Evolutionary conservation across 2,888 invertebrate genomes (phyloP), one percentile per base, ranked within the genome.

Genomic region (Parascotia fuliginaria): DNA sequence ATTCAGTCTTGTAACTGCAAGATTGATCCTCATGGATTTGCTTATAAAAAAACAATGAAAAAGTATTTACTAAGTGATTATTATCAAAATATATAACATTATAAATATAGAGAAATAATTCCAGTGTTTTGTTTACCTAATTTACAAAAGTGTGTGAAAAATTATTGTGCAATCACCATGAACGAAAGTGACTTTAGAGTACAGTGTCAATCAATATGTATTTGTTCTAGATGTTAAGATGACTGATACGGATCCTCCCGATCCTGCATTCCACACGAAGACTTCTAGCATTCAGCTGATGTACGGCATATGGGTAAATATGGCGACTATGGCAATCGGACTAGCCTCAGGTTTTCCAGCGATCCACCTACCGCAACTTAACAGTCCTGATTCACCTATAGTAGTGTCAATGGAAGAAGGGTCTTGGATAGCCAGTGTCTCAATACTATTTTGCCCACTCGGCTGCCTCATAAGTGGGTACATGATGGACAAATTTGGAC

Each of bases 391-490:
- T 33, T 90, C 93, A 12, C 42, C 65, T 1, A 89, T 94, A 40
- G 55, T 65, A 9, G 83, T 93, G 0, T 83, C 90, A 19, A 56
- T 79, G 12, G 57, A 60, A 9, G 93, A 94, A 56, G 90, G 91
- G 32, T 93, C 94, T 22, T 94, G 94, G 94, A 94, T 95, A 47
- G 95, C 94, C 1, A 94, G 94, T 71, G 83, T 94, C 46, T 81
- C 94, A 3, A 89, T 93, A 0, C 87, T 94, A 34, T 89, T 92
- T 0, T 92, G 93, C 0, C 94, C 95, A 0, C 72, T 95, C 29
- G 96, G 95, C 0, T 94, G 95, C 63, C 73, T 95, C 0, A 32
- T 94, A 4, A 93, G 94, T 43, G 95, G 95, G 0, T 93, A 93
- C 54, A 60, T 94, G 55, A 93, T 95, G 88, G 95, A 96, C 70